These are phyloP conservation scores for Microctenopoma stevenorrisi DNA, from an alignment of 2,797 vertebrate genomes.

Conservation along the genomic window DNA sequence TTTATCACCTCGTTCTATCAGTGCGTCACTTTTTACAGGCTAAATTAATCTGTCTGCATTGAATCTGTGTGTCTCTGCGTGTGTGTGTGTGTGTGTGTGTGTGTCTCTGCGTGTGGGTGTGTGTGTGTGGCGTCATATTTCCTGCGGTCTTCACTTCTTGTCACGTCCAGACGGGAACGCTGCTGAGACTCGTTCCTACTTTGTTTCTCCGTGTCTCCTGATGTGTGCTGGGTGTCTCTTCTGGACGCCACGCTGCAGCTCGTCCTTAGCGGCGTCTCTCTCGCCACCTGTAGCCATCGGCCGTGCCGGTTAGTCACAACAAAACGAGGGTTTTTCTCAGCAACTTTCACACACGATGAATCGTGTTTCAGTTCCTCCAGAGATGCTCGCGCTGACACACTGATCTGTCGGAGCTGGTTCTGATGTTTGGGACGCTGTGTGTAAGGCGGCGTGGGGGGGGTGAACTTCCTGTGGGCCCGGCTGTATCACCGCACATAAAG, in stretches of 20 bases:
- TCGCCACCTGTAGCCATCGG: slow-evolving; percentile 27
- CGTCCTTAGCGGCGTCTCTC: slow-evolving; percentile 39
- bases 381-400: slow-evolving; percentile 13
- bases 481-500: not conserved
- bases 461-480: not conserved
- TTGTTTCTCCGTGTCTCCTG: not conserved
- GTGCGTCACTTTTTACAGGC: slow-evolving; percentile 50
- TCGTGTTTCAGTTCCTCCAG: slow-evolving; percentile 48
- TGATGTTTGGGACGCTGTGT: too few relatives aligned
- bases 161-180: not conserved
- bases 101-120: too few relatives aligned
- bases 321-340: slow-evolving; percentile 52
- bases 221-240: not conserved
- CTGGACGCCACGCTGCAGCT: slow-evolving; percentile 1
- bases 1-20: slow-evolving; percentile 57
- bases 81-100: too few relatives aligned
- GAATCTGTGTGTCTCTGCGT: slow-evolving; percentile 9
- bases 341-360: slow-evolving; percentile 55
- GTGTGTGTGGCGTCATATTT: slow-evolving; percentile 1
- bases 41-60: slow-evolving; percentile 44
- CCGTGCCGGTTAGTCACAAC: slow-evolving; percentile 42
- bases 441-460: too few relatives aligned
- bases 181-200: not conserved
- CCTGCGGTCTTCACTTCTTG: not conserved
- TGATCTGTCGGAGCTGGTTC: too few relatives aligned